Evolutionary conservation across 2,113 vertebrate species (phyloP).

Genomic region (Trachemys scripta): DNA sequence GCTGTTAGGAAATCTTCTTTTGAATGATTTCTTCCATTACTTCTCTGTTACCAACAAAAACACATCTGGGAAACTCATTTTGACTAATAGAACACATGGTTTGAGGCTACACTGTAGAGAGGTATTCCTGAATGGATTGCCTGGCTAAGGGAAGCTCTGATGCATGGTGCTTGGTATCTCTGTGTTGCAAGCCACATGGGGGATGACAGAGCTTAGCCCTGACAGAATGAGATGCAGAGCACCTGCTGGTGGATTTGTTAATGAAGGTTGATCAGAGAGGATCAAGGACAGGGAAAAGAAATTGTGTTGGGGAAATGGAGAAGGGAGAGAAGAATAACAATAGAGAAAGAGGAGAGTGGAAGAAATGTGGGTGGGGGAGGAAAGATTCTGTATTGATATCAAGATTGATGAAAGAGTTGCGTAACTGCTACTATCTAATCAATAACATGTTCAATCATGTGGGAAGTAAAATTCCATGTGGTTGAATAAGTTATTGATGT

Average conservation of each 20-base stretch:
- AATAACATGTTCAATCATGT: conserved; percentile 53
- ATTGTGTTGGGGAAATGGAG: not conserved
- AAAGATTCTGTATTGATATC: not conserved
- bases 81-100: not conserved
- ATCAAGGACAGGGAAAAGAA: not conserved
- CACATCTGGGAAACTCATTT: not conserved
- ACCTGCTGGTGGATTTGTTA: not conserved
- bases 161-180: accelerated
- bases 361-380: not conserved
- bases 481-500: conserved; percentile 68
- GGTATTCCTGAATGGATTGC: not conserved
- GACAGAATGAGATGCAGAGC: not conserved
- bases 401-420: not conserved
- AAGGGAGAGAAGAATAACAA: not conserved
- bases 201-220: accelerated
- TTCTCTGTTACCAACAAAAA: not conserved
- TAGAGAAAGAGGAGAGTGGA: not conserved
- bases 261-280: not conserved
- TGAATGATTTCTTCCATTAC: not conserved
- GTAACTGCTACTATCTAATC: conserved; percentile 59
- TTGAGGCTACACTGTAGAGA: not conserved
- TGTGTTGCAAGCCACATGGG: accelerated
- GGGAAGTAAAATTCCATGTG: conserved; percentile 54
- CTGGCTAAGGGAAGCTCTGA: accelerated
- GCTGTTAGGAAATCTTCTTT: not conserved